phyloP scores from a whole-genome alignment of 2,797 vertebrate species.

The Crenichthys baileyi region DNA sequence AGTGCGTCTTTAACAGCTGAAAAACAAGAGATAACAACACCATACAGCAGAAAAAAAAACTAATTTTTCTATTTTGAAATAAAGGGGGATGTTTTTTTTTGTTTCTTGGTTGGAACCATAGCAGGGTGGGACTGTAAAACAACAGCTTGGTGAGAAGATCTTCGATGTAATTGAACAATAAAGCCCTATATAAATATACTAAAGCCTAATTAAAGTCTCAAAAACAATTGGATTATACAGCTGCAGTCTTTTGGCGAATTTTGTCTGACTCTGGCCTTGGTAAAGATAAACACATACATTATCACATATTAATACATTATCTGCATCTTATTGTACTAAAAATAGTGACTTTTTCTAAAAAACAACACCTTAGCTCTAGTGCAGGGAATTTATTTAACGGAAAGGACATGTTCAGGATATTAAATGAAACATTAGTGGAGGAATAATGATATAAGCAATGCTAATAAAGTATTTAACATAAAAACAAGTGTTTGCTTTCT shows the following conservation, averaged over 20 bases:
- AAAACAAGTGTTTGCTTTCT: not conserved
- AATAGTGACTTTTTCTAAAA: not conserved
- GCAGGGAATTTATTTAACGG: not conserved
- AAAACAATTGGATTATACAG: constrained; percentile 42
- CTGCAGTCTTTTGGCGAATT: constrained; percentile 14
- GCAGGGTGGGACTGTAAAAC: constrained; percentile 35
- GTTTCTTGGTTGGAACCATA: constrained; percentile 46
- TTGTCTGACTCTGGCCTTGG: constrained; percentile 1
- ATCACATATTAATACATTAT: not conserved
- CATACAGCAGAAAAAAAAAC: constrained; percentile 29
- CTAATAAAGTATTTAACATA: not conserved
- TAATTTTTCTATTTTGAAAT: constrained; percentile 37
- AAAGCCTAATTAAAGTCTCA: constrained; percentile 18
- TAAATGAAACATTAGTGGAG: not conserved
- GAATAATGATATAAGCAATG: not conserved
- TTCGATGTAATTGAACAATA: constrained; percentile 56
- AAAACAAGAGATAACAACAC: constrained; percentile 52
- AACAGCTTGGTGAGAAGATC: constrained; percentile 27
- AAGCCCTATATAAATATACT: constrained; percentile 44
- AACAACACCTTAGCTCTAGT: no score
- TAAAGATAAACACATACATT: not conserved
- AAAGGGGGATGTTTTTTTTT: constrained; percentile 35
- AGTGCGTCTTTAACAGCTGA: constrained; percentile 51
- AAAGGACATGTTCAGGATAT: not conserved
- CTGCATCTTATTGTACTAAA: not conserved